Evolutionary conservation across 2,888 invertebrate species (phyloP).

Genomic region (Galerucella pusilla): DNA sequence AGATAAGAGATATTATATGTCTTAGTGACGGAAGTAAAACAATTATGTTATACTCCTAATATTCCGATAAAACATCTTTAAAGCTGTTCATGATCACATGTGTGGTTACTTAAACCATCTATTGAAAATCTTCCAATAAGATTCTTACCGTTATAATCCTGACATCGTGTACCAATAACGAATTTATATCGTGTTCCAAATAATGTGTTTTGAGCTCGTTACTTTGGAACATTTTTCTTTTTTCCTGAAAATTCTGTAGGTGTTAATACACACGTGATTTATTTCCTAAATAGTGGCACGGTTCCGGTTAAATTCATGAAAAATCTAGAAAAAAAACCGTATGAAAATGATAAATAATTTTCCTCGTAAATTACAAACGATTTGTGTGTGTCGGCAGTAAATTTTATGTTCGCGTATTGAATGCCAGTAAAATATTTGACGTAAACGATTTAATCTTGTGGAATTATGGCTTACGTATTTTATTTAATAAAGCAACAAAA

Average conservation of each 20-base stretch:
- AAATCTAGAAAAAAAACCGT: conserved; percentile 31
- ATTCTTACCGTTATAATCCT: too few species aligned
- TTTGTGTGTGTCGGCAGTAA: conserved; percentile 50
- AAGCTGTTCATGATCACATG: too few species aligned
- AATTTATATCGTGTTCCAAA: too few species aligned
- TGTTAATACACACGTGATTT: conserved; percentile 6
- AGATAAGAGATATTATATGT: too few species aligned
- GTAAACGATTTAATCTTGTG: conserved; percentile 54
- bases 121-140: too few species aligned
- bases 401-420: conserved; percentile 51
- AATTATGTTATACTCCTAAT: too few species aligned
- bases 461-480: conserved; percentile 43
- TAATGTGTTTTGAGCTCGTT: too few species aligned
- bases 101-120: too few species aligned
- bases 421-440: conserved; percentile 55
- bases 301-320: conserved; percentile 28
- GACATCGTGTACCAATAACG: too few species aligned
- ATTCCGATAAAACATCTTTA: too few species aligned
- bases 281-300: conserved; percentile 24
- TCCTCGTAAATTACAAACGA: conserved; percentile 46
- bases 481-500: conserved; percentile 33
- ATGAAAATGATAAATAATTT: conserved; percentile 41
- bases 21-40: too few species aligned
- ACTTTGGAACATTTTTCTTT: background rate
- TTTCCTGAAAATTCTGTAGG: background rate